Evolutionary conservation across 2,888 invertebrate species (phyloP).

Genomic region (Euphydryas editha): DNA sequence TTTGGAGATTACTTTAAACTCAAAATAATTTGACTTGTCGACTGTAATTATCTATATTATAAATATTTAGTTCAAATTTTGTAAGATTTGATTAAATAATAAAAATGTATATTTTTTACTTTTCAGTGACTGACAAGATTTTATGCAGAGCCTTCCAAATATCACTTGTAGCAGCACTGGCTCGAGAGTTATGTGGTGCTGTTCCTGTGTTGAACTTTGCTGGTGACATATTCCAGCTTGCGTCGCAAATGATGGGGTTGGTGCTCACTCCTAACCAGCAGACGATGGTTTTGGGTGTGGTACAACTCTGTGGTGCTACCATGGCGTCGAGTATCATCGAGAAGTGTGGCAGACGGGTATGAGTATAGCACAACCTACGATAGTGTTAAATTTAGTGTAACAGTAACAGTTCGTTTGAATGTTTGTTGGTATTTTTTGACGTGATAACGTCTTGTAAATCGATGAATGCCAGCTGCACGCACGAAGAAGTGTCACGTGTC

Average conservation of each 20-base stretch:
- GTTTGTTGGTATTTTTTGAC: too few relatives aligned
- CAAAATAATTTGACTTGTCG: too few relatives aligned
- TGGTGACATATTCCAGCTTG: conserved; percentile 48
- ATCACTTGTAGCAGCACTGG: conserved; percentile 45
- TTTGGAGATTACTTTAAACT: too few relatives aligned
- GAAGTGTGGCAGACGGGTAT: conserved; percentile 48
- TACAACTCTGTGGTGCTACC: conserved; percentile 46
- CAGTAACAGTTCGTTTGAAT: too few relatives aligned
- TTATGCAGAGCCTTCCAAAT: conserved; percentile 49
- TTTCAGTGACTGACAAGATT: conserved; percentile 47
- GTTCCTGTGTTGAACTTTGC: conserved; percentile 51
- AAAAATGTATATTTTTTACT: too few relatives aligned
- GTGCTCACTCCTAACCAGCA: conserved; percentile 48
- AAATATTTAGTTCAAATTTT: too few relatives aligned
- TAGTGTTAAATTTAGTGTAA: neutral
- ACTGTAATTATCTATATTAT: too few relatives aligned
- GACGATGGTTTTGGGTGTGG: conserved; percentile 48
- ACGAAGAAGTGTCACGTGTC: too few relatives aligned
- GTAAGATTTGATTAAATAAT: too few relatives aligned
- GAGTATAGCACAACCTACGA: neutral
- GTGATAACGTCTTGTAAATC: too few relatives aligned
- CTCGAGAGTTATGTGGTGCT: conserved; percentile 51
- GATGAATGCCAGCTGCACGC: too few relatives aligned
- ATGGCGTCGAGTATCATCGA: conserved; percentile 49
- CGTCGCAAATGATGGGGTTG: conserved; percentile 42